phyloP scores from a whole-genome alignment of 2,888 invertebrate genomes.

The Polyommatus iphigenia region DNA sequence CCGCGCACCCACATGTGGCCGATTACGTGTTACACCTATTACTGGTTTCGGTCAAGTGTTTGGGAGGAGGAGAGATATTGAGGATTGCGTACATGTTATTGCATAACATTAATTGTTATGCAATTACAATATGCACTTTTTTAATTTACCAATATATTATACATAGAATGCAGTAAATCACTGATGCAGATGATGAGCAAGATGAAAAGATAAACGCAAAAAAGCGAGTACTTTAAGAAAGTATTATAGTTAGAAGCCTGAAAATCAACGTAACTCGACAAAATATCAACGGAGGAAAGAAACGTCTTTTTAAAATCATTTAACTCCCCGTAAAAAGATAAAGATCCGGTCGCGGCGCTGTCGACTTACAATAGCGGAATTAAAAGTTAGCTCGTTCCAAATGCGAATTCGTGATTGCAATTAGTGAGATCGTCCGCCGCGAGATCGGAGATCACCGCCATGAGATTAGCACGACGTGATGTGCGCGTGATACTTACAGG shows the following conservation, averaged over 20 bases:
- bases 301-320: neutral
- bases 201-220: too few relatives aligned
- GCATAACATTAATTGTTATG: neutral
- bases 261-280: neutral
- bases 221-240: neutral
- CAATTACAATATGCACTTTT: too few relatives aligned
- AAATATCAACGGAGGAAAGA: neutral
- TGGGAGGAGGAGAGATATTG: neutral
- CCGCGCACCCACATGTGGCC: neutral
- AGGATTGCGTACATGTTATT: neutral
- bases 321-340: neutral
- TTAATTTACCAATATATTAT: too few relatives aligned
- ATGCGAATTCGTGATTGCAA: conserved; percentile 36
- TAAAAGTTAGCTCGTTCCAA: conserved; percentile 29
- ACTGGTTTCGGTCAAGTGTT: neutral
- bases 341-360: neutral
- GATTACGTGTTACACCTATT: neutral
- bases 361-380: conserved; percentile 21
- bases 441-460: neutral
- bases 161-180: neutral
- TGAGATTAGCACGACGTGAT: neutral
- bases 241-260: too few relatives aligned
- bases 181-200: too few relatives aligned
- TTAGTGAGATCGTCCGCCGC: conserved; percentile 32
- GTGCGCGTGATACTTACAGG: neutral